These are phyloP conservation scores for Sabellastarte sp. DNA, from an alignment of 2,888 invertebrate species.

Conservation along the genomic window DNA sequence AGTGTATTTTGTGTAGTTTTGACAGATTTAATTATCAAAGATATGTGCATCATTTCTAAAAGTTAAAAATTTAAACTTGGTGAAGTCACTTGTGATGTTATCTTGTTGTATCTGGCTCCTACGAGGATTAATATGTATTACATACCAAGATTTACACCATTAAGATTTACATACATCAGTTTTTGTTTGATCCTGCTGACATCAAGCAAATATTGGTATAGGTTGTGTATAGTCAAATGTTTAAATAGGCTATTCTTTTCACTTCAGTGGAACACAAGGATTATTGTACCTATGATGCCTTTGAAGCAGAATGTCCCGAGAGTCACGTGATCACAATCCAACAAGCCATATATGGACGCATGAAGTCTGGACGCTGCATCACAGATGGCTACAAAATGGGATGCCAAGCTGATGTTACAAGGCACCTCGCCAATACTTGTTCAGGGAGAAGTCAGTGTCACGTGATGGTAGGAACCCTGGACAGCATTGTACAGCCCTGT, in stretches of 20 bases:
- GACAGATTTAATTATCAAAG: too few relatives aligned
- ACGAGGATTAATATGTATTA: background rate
- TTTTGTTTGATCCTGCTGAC: too few relatives aligned
- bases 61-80: too few relatives aligned
- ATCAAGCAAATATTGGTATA: too few relatives aligned
- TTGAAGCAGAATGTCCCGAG: slow-evolving; percentile 19
- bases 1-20: too few relatives aligned
- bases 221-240: too few relatives aligned
- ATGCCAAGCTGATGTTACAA: slow-evolving; percentile 28
- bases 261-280: too few relatives aligned
- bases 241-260: too few relatives aligned
- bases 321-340: slow-evolving; percentile 20
- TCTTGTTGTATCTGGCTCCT: too few relatives aligned
- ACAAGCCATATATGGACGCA: slow-evolving; percentile 27
- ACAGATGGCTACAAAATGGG: slow-evolving; percentile 23
- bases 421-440: slow-evolving; percentile 18
- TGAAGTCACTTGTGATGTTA: too few relatives aligned
- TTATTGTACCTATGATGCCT: slow-evolving; percentile 27
- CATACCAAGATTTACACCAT: background rate
- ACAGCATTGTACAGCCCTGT: slow-evolving; percentile 30
- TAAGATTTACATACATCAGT: too few relatives aligned
- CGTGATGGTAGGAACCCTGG: slow-evolving; percentile 25
- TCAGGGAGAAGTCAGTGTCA: slow-evolving; percentile 21
- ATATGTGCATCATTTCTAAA: too few relatives aligned
- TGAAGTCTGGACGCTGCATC: slow-evolving; percentile 28